phyloP scores from a whole-genome alignment of 1,140 invertebrate genomes.

The Macrotrachela quadricornifera region DNA sequence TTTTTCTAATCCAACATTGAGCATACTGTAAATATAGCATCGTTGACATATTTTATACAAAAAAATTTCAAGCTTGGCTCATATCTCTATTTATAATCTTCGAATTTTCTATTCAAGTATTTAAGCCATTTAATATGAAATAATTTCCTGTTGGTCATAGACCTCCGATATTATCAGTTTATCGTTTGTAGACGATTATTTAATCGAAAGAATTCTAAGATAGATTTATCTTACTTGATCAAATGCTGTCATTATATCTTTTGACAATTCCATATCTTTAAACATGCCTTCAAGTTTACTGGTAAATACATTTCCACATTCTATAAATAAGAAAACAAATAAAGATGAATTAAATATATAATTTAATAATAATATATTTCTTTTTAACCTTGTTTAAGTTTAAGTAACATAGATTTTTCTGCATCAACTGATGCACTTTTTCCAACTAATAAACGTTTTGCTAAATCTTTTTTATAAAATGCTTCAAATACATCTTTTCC shows the following conservation, averaged over 20 bases:
- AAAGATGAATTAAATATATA: constrained; percentile 12
- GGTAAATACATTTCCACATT: constrained; percentile 91
- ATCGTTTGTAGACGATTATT: too few species aligned
- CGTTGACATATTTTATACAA: too few species aligned
- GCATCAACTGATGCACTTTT: constrained; percentile 95
- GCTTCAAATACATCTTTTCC: constrained; percentile 96
- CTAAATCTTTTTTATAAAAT: constrained; percentile 96
- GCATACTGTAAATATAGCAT: too few species aligned
- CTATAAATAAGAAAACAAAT: constrained; percentile 24
- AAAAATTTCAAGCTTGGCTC: too few species aligned
- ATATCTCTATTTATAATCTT: too few species aligned
- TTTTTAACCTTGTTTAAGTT: constrained; percentile 64
- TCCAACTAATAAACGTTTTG: constrained; percentile 78
- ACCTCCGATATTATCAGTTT: too few species aligned
- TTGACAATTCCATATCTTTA: constrained; percentile 97
- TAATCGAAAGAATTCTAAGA: too few species aligned
- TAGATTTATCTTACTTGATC: constrained; percentile 38
- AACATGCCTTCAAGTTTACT: constrained; percentile 97
- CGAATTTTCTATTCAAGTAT: too few species aligned
- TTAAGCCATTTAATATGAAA: too few species aligned
- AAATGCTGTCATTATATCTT: constrained; percentile 84
- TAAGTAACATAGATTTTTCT: constrained; percentile 94
- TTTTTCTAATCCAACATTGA: too few species aligned
- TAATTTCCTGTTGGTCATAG: too few species aligned
- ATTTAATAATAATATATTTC: too few species aligned